These are phyloP conservation scores for Pitangus sulphuratus DNA, from an alignment of 2,797 vertebrate species.

Conservation along the genomic window DNA sequence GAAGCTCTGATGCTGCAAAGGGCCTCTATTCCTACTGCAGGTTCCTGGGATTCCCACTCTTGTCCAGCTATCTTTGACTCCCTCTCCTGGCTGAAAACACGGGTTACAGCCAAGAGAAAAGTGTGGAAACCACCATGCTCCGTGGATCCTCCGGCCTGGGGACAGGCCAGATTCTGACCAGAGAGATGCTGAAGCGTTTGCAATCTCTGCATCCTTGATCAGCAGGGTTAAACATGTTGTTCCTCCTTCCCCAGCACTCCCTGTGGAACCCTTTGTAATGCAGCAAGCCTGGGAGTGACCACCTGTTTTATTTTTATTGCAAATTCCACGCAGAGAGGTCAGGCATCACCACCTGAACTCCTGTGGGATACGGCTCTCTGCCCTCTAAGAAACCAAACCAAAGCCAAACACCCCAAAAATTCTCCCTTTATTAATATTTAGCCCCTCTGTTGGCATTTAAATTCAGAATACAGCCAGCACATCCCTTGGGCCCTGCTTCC, in stretches of 20 bases:
- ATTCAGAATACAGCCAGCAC: neutral
- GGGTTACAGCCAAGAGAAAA: neutral
- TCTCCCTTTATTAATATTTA: neutral
- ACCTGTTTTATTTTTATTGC: neutral
- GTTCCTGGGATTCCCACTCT: neutral
- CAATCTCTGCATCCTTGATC: fast-evolving
- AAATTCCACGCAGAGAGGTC: neutral
- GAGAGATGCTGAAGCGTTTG: neutral
- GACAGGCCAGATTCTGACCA: neutral
- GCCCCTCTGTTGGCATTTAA: neutral
- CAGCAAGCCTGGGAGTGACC: neutral
- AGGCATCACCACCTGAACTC: neutral
- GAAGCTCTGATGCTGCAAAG: neutral
- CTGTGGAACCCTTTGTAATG: neutral
- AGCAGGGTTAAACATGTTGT: fast-evolving
- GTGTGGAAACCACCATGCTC: fast-evolving
- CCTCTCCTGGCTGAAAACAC: constrained; percentile 44
- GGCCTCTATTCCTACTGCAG: neutral
- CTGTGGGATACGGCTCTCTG: fast-evolving
- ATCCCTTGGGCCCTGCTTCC: fast-evolving
- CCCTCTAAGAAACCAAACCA: neutral
- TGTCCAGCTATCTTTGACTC: neutral
- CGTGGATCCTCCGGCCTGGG: fast-evolving
- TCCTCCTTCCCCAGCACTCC: neutral
- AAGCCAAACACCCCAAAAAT: no score